Percentiles rank a stretch among this genome's conserved stretches.
Evolutionary conservation across 2,797 vertebrate genomes (phyloP).

Genomic region (Gallinago solitaria): DNA sequence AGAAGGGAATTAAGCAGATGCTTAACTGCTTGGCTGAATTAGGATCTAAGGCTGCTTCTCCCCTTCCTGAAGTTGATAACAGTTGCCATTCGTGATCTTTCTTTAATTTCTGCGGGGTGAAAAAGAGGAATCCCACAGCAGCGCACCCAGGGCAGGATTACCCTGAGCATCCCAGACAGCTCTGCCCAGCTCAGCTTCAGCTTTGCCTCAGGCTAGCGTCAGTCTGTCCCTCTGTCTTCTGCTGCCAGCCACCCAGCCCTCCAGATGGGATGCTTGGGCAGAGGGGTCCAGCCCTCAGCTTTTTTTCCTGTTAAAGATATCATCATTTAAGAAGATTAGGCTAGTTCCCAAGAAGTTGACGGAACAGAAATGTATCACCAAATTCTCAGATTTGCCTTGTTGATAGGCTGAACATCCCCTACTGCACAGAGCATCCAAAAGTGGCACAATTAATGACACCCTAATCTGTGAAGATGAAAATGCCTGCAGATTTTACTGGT

Average conservation of each 20-base stretch:
- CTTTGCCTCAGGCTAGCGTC: accelerated
- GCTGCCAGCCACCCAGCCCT: background rate
- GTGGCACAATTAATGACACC: background rate
- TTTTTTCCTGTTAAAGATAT: background rate
- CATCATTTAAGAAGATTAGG: background rate
- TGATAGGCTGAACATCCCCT: background rate
- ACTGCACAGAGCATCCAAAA: background rate
- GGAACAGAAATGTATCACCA: background rate
- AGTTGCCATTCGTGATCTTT: background rate
- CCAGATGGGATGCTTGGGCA: accelerated
- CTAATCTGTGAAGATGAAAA: background rate
- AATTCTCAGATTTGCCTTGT: background rate
- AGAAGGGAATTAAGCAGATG: background rate
- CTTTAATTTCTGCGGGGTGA: background rate
- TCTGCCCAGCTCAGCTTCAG: background rate
- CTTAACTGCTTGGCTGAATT: background rate
- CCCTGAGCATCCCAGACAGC: background rate
- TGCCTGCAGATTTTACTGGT: background rate
- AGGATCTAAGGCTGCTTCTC: background rate
- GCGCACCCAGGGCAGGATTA: background rate
- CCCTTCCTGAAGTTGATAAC: background rate
- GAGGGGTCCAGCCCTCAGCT: background rate
- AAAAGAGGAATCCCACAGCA: accelerated
- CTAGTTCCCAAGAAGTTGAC: background rate
- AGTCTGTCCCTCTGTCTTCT: background rate